phyloP scores from a whole-genome alignment of 2,113 vertebrate genomes.

The Trogon melanurus region DNA sequence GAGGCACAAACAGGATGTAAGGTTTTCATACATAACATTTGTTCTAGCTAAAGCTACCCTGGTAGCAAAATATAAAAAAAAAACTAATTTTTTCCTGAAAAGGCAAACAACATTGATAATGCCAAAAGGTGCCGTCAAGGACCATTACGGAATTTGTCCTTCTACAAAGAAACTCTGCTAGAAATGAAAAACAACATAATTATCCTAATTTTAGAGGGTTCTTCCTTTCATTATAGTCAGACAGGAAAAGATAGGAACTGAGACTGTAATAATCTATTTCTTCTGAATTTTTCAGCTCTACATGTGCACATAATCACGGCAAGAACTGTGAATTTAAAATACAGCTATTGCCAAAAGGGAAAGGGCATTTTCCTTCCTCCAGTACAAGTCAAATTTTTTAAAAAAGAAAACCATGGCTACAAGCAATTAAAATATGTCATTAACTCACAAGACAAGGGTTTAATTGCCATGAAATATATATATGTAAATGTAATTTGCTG shows the following conservation, averaged over 20 bases:
- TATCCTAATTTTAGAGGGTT: background rate
- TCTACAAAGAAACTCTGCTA: background rate
- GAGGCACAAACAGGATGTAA: background rate
- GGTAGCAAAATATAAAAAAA: background rate
- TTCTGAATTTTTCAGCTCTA: background rate
- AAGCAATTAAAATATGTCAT: conserved; percentile 21
- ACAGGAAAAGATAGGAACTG: conserved; percentile 18
- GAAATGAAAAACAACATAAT: background rate
- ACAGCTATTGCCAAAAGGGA: background rate
- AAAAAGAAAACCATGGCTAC: background rate
- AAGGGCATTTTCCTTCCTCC: conserved; percentile 4
- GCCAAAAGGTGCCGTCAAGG: background rate
- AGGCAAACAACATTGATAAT: background rate
- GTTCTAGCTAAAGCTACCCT: background rate
- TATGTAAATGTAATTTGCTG: conserved; percentile 27
- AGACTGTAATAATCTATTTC: background rate
- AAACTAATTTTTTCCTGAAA: background rate
- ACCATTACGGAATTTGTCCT: background rate
- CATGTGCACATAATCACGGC: background rate
- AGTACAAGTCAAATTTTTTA: background rate
- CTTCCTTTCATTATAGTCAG: background rate
- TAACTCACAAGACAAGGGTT: conserved; percentile 9
- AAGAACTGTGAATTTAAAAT: background rate
- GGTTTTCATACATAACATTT: background rate
- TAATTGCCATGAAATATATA: conserved; percentile 16